A percentile compares a stretch with the other conserved stretches of the same genome.
These are phyloP conservation scores for Phymastichus coffea DNA, from an alignment of 1,140 invertebrate species.

Conservation along the genomic window DNA sequence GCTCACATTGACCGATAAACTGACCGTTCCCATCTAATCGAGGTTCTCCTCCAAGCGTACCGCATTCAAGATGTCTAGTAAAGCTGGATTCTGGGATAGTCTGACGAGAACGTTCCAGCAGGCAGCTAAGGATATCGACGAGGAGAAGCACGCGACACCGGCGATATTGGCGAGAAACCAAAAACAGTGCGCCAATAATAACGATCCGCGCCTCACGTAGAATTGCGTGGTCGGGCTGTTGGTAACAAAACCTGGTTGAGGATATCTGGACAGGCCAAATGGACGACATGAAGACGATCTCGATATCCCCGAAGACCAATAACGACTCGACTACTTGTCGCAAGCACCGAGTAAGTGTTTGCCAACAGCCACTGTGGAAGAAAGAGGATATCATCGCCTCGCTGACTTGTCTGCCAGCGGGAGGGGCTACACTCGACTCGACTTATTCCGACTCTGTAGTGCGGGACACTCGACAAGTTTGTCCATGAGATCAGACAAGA, in stretches of 20 bases:
- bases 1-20: no score
- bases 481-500: no score
- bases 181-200: no score
- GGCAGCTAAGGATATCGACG: background rate
- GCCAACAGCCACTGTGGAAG: conserved; percentile 46
- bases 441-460: conserved; percentile 40
- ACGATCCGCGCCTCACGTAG: background rate
- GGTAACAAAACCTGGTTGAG: no score
- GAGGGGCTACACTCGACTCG: conserved; percentile 38
- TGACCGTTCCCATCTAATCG: no score
- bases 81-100: background rate
- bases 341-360: no score
- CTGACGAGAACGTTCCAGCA: background rate
- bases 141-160: background rate
- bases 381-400: conserved; percentile 42
- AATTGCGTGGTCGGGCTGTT: no score
- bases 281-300: no score
- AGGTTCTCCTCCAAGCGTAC: no score
- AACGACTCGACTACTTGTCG: no score
- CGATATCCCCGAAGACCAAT: no score
- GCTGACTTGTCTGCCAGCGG: conserved; percentile 45
- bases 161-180: background rate
- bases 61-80: background rate
- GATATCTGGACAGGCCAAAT: no score
- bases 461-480: conserved; percentile 36